phyloP scores from a whole-genome alignment of 1,140 invertebrate genomes.

The Zeugodacus cucurbitae region DNA sequence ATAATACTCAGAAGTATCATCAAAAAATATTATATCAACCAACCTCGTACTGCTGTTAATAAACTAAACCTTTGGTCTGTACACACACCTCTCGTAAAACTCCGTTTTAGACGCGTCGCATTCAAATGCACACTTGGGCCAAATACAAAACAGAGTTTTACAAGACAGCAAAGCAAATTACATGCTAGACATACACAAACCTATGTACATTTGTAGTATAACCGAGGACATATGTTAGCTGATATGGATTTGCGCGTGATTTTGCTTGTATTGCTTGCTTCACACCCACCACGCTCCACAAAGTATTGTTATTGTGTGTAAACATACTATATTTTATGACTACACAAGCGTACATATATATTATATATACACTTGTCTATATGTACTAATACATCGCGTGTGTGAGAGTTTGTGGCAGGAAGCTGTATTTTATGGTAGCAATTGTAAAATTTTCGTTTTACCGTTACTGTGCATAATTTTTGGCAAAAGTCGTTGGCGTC shows the following conservation, averaged over 20 bases:
- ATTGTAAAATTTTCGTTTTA: slow-evolving; percentile 15
- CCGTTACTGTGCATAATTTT: slow-evolving; percentile 16
- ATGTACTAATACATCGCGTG: not conserved
- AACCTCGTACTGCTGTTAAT: too few species aligned
- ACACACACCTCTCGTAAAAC: not conserved
- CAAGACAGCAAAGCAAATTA: not conserved
- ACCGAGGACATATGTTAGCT: not conserved
- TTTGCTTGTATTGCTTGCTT: not conserved
- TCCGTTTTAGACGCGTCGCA: not conserved
- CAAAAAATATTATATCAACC: too few species aligned
- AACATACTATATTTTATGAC: not conserved
- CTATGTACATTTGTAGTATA: not conserved
- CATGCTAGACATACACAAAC: not conserved
- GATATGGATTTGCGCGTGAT: not conserved
- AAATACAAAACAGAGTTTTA: not conserved
- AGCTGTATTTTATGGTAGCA: slow-evolving; percentile 17
- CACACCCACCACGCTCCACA: not conserved
- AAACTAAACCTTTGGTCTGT: not conserved
- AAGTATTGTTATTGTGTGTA: not conserved
- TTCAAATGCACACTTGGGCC: not conserved
- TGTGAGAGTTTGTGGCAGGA: slow-evolving; percentile 24
- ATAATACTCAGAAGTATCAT: too few species aligned
- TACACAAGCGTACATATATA: not conserved
- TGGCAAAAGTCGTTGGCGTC: not conserved
- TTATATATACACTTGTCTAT: not conserved